A percentile compares a stretch with the other conserved stretches of the same genome.
Conservation (phyloP, 2,113 vertebrate genomes). For the Plotosus lineatus region DNA sequence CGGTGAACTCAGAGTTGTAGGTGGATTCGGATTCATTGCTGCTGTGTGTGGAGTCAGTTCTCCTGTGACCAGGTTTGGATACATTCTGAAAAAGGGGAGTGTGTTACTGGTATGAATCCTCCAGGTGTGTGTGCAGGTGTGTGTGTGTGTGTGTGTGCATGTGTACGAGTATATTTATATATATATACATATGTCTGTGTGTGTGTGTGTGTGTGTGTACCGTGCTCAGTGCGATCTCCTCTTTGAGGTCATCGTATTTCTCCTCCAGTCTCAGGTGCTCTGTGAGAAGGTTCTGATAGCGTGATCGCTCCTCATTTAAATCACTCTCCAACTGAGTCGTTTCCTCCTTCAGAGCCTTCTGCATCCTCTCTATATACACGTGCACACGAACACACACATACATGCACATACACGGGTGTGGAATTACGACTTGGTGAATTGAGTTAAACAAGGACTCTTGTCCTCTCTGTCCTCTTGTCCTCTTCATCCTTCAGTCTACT, state of each 20-base stretch:
- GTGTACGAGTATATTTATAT: background rate
- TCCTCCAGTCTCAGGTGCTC: slow-evolving; percentile 95
- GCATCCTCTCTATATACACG: slow-evolving; percentile 83
- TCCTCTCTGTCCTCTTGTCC: no score
- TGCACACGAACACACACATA: slow-evolving; percentile 16
- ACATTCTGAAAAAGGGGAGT: slow-evolving; percentile 71
- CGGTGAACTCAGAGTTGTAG: slow-evolving; percentile 90
- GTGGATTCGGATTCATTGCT: slow-evolving; percentile 97
- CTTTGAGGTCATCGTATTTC: slow-evolving; percentile 92
- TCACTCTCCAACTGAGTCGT: slow-evolving; percentile 92
- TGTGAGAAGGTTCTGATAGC: slow-evolving; percentile 95
- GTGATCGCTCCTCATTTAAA: slow-evolving; percentile 90
- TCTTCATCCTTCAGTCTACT: no score
- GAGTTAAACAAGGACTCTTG: no score
- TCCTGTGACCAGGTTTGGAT: slow-evolving; percentile 89
- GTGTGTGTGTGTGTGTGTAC: slow-evolving; percentile 66
- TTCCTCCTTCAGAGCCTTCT: slow-evolving; percentile 83
- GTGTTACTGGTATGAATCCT: background rate
- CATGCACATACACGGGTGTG: background rate
- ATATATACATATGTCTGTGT: background rate
- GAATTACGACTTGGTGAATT: no score
- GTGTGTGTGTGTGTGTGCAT: slow-evolving; percentile 4
- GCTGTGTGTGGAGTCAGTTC: slow-evolving; percentile 96
- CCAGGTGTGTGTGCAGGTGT: background rate
- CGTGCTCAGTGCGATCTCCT: slow-evolving; percentile 82